These are phyloP conservation scores for Dreissena rostriformis DNA, from an alignment of 1,140 invertebrate species.

Conservation along the genomic window DNA sequence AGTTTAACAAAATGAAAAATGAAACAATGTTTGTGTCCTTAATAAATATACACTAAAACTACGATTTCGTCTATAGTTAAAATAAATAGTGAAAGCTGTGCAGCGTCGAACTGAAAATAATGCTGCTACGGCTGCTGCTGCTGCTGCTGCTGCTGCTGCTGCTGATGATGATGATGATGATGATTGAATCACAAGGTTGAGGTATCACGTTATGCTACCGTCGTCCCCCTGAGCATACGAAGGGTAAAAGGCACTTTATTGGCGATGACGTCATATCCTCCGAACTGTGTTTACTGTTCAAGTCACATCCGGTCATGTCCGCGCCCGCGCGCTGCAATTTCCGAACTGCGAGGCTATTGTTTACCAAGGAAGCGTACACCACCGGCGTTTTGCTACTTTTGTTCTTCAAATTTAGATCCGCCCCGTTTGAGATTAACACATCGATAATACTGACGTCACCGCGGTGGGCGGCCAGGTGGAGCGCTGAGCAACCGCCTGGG, in stretches of 20 bases:
- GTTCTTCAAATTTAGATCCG: constrained; percentile 63
- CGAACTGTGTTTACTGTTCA: not conserved
- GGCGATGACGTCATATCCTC: constrained; percentile 43
- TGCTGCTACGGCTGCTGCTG: no score
- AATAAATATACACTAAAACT: no score
- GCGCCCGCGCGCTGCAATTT: constrained; percentile 72
- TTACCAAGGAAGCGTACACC: constrained; percentile 66
- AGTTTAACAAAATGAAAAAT: no score
- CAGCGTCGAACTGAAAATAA: no score
- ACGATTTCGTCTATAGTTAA: no score
- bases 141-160: no score
- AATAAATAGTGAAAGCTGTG: no score
- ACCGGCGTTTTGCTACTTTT: constrained; percentile 64
- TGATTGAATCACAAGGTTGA: no score
- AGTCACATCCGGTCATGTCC: constrained; percentile 59
- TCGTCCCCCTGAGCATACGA: constrained; percentile 42
- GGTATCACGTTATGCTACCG: constrained; percentile 24
- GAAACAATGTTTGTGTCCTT: no score
- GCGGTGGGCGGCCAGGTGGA: constrained; percentile 76
- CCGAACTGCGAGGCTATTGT: constrained; percentile 69
- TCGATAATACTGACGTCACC: constrained; percentile 75
- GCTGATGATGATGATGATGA: no score
- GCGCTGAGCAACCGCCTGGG: constrained; percentile 69
- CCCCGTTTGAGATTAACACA: constrained; percentile 67
- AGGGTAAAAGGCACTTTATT: constrained; percentile 51